These are phyloP conservation scores for Colostygia pectinataria DNA, from an alignment of 2,888 invertebrate species.

Conservation along the genomic window DNA sequence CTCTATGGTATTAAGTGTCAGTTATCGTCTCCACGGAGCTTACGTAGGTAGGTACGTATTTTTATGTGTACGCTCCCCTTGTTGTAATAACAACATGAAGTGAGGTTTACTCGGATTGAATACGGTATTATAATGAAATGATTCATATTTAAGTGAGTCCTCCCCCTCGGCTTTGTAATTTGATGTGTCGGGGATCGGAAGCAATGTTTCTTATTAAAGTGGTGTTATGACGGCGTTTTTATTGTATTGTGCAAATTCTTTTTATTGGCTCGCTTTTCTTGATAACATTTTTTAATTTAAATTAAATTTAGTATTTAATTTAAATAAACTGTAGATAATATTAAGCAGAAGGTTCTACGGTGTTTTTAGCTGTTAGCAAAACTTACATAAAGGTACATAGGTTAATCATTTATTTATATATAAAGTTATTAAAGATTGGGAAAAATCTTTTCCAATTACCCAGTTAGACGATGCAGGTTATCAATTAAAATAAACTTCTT, in stretches of 20 bases:
- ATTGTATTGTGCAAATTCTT: conserved; percentile 52
- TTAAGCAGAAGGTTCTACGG: too few species aligned
- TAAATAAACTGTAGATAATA: too few species aligned
- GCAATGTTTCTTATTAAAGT: conserved; percentile 81
- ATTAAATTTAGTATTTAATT: too few species aligned
- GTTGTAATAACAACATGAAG: conserved; percentile 78
- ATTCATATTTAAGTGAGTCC: conserved; percentile 83
- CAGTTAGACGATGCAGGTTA: too few species aligned
- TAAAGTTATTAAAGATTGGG: too few species aligned
- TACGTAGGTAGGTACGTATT: conserved; percentile 65
- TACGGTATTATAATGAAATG: conserved; percentile 83
- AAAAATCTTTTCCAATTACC: too few species aligned
- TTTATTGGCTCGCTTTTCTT: conserved; percentile 27
- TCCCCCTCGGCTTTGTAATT: conserved; percentile 74
- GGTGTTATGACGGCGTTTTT: conserved; percentile 72
- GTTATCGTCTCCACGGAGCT: conserved; percentile 81
- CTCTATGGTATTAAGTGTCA: conserved; percentile 82
- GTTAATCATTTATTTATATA: too few species aligned
- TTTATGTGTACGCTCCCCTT: conserved; percentile 75
- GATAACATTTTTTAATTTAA: neutral
- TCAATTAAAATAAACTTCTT: too few species aligned
- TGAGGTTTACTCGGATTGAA: conserved; percentile 82
- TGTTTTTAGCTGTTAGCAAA: too few species aligned
- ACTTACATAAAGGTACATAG: too few species aligned
- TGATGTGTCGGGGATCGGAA: conserved; percentile 75